These are phyloP conservation scores for Octomys mimax DNA, from an alignment of 2,797 vertebrate genomes.

Conservation along the genomic window DNA sequence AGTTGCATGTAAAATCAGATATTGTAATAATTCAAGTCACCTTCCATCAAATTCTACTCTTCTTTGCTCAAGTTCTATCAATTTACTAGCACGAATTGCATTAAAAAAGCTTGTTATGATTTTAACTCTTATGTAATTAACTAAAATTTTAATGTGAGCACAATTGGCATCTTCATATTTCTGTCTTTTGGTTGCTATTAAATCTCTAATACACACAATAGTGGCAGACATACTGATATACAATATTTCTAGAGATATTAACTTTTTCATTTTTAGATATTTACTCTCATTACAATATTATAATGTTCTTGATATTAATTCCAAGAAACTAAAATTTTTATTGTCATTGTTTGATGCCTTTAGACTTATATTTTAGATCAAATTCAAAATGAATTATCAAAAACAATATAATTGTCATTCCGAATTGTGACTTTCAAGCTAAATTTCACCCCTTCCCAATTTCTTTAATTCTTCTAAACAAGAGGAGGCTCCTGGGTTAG, in stretches of 20 bases:
- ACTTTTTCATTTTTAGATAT: background rate
- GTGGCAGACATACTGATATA: background rate
- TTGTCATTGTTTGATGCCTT: background rate
- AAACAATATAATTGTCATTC: background rate
- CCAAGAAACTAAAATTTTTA: background rate
- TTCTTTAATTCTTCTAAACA: background rate
- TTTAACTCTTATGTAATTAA: conserved; percentile 1
- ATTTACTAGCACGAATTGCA: background rate
- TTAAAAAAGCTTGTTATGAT: background rate
- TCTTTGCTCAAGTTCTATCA: background rate
- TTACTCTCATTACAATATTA: background rate
- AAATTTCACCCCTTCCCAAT: background rate
- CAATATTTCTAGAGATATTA: background rate
- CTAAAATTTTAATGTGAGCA: background rate
- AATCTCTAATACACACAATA: background rate
- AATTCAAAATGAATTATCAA: background rate
- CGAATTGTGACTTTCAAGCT: background rate
- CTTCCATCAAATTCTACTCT: background rate
- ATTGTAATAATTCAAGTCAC: background rate
- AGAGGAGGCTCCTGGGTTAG: background rate
- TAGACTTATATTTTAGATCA: background rate
- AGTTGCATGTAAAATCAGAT: background rate
- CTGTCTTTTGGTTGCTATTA: background rate
- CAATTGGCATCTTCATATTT: background rate
- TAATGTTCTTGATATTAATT: background rate